phyloP scores from a whole-genome alignment of 1,140 invertebrate genomes.

The Panagrolaimus sp. region DNA sequence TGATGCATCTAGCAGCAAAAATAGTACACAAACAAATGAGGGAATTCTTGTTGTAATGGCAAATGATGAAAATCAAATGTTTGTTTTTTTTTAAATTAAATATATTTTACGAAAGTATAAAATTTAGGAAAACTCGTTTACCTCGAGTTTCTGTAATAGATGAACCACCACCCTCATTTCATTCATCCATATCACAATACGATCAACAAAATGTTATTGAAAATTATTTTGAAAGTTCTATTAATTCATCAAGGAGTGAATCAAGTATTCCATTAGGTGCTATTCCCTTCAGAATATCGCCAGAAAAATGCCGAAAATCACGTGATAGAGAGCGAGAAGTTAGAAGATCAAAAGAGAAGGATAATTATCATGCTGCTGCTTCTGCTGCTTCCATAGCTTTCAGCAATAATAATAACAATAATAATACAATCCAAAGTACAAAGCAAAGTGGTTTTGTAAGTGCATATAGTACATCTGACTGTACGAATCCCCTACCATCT shows the following conservation, averaged over 20 bases:
- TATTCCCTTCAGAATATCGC: conserved; percentile 11
- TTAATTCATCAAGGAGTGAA: neutral
- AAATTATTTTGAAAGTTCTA: conserved; percentile 6
- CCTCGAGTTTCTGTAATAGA: conserved; percentile 5
- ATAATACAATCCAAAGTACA: conserved; percentile 1
- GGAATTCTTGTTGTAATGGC: neutral
- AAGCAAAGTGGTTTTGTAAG: neutral
- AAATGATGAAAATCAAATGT: neutral
- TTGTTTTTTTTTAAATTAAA: neutral
- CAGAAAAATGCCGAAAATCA: conserved; percentile 3
- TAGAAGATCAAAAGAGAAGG: neutral
- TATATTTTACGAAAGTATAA: neutral
- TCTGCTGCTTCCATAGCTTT: neutral
- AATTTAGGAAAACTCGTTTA: conserved; percentile 1
- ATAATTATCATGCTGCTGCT: neutral
- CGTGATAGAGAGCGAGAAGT: neutral
- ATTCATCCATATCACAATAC: conserved; percentile 10
- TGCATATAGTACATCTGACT: neutral
- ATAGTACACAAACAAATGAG: neutral
- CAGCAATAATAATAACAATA: neutral
- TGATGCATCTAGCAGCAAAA: neutral
- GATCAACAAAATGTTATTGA: conserved; percentile 10
- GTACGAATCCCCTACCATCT: neutral
- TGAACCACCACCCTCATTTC: conserved; percentile 6
- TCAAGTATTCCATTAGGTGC: neutral